Percentiles rank a stretch among this genome's conserved stretches.
Evolutionary conservation across 1,140 invertebrate genomes (phyloP).

Genomic region (Euborellia annulipes): DNA sequence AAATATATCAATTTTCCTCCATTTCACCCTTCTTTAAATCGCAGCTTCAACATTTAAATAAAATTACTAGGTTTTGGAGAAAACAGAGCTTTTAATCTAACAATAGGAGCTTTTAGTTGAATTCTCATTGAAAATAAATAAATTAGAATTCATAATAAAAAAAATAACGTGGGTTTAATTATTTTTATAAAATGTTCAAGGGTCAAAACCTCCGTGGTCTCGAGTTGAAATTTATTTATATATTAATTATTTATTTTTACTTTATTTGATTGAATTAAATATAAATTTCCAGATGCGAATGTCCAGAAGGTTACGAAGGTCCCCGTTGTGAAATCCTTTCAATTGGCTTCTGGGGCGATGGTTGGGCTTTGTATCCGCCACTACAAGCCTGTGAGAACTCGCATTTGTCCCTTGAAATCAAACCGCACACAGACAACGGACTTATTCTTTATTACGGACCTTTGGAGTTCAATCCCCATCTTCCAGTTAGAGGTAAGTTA

Average conservation of each 20-base stretch:
- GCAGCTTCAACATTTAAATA: too few species aligned
- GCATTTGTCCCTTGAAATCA: constrained; percentile 61
- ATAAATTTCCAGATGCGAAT: constrained; percentile 36
- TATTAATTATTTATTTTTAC: neutral
- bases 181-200: neutral
- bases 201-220: neutral
- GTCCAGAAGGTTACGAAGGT: constrained; percentile 54
- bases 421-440: constrained; percentile 52
- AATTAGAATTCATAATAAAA: neutral
- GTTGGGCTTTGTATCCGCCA: constrained; percentile 77
- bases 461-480: constrained; percentile 36
- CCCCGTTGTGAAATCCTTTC: constrained; percentile 78
- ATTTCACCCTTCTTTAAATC: too few species aligned
- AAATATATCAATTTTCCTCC: too few species aligned
- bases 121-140: too few species aligned
- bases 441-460: constrained; percentile 88
- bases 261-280: neutral
- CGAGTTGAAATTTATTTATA: neutral
- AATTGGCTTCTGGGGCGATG: constrained; percentile 71
- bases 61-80: too few species aligned
- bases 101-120: too few species aligned
- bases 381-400: constrained; percentile 60
- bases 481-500: constrained; percentile 40
- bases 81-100: too few species aligned
- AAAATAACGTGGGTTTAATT: neutral